These are phyloP conservation scores for Melanchra persicariae DNA, from an alignment of 2,888 invertebrate species.

Conservation along the genomic window DNA sequence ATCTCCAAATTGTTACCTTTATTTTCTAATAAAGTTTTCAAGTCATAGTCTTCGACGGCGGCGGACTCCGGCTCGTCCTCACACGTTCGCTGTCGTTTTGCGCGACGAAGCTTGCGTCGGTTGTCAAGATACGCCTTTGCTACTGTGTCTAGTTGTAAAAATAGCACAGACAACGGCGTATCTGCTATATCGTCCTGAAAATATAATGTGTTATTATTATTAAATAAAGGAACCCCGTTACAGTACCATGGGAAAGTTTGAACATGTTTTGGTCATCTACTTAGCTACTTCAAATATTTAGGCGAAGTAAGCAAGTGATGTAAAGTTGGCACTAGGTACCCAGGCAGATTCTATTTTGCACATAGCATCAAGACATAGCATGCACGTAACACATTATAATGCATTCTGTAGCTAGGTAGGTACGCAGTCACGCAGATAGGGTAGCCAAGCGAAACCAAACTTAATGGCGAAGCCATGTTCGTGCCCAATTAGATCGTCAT, in stretches of 20 bases:
- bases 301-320: neutral
- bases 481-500: slow-evolving; percentile 1
- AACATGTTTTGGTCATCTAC: neutral
- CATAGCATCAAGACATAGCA: neutral
- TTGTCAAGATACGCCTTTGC: slow-evolving; percentile 81
- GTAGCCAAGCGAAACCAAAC: slow-evolving; percentile 3
- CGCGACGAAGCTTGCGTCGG: slow-evolving; percentile 80
- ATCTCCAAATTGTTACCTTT: slow-evolving; percentile 78
- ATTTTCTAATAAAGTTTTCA: slow-evolving; percentile 77
- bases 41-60: slow-evolving; percentile 73
- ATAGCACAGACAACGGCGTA: slow-evolving; percentile 85
- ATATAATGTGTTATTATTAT: neutral
- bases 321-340: neutral
- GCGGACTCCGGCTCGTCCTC: slow-evolving; percentile 72
- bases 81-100: slow-evolving; percentile 82
- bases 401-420: neutral
- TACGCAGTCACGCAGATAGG: neutral
- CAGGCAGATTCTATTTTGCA: neutral
- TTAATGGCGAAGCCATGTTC: neutral
- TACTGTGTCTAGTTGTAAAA: slow-evolving; percentile 86
- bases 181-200: slow-evolving; percentile 87
- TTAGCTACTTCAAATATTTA: neutral
- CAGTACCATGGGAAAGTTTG: neutral
- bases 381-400: neutral
- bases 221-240: slow-evolving; percentile 1